Percentiles rank a stretch among this genome's conserved stretches.
Conservation (phyloP, 2,113 vertebrate species). For the Lates calcarifer region DNA sequence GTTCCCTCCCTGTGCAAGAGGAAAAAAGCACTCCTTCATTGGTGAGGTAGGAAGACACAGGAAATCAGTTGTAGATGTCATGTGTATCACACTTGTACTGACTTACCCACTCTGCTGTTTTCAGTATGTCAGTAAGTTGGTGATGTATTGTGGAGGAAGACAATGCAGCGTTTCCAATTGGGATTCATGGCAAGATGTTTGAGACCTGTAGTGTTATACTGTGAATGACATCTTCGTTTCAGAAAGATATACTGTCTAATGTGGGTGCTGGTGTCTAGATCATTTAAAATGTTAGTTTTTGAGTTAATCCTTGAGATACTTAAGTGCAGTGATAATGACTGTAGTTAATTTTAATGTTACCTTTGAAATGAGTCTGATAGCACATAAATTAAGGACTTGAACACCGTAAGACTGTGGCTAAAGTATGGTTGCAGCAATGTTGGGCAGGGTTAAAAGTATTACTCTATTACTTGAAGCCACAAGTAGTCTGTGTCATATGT, state of each 20-base stretch:
- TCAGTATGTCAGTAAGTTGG: constrained; percentile 44
- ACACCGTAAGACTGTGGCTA: not conserved
- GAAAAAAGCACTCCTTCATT: not conserved
- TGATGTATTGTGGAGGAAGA: constrained; percentile 37
- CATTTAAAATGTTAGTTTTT: not conserved
- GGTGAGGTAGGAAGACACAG: constrained; percentile 20
- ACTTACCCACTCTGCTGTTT: constrained; percentile 40
- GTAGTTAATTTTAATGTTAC: not conserved
- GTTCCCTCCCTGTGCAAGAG: constrained; percentile 2
- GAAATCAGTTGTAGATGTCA: constrained; percentile 51
- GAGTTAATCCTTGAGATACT: constrained; percentile 20
- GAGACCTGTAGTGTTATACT: constrained; percentile 1
- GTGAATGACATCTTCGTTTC: constrained; percentile 31
- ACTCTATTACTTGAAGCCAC: constrained; percentile 21
- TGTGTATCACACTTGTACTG: constrained; percentile 29
- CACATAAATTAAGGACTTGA: constrained; percentile 7
- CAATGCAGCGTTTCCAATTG: constrained; percentile 23
- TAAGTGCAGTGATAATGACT: constrained; percentile 2
- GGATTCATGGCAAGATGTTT: constrained; percentile 42
- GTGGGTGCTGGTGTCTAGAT: not conserved
- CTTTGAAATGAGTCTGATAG: constrained; percentile 27
- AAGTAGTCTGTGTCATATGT: constrained; percentile 46
- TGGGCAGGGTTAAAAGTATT: constrained; percentile 42
- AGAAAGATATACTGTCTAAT: constrained; percentile 3
- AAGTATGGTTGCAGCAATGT: not conserved